A percentile compares a stretch with the other conserved stretches of the same genome.
phyloP scores from a whole-genome alignment of 2,113 vertebrate genomes.

The Psophia crepitans region DNA sequence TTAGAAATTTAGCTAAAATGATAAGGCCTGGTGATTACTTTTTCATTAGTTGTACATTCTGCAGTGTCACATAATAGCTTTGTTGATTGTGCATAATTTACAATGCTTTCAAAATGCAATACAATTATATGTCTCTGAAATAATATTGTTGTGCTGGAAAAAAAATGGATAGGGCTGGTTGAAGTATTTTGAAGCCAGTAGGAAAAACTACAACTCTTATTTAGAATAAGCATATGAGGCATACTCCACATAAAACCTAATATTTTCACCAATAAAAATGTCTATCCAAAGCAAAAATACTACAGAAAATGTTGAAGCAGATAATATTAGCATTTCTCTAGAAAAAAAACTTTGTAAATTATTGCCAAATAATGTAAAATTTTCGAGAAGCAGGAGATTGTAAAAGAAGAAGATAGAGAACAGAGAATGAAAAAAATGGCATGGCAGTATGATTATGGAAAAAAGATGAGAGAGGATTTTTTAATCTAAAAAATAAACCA shows the following conservation, averaged over 20 bases:
- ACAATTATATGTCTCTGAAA: neutral
- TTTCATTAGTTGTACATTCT: slow-evolving; percentile 57
- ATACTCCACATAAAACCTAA: neutral
- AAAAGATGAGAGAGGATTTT: neutral
- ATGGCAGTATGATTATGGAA: neutral
- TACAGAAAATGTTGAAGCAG: neutral
- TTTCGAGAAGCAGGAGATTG: neutral
- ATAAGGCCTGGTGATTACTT: slow-evolving; percentile 50
- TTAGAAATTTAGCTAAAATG: slow-evolving; percentile 64
- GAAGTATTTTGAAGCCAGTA: neutral
- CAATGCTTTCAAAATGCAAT: neutral
- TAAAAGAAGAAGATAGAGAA: neutral
- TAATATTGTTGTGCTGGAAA: neutral
- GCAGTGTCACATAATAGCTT: slow-evolving; percentile 42
- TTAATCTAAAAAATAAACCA: neutral
- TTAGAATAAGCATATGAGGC: neutral
- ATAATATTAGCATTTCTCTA: neutral
- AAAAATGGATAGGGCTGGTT: neutral
- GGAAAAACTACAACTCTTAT: neutral
- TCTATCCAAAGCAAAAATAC: neutral
- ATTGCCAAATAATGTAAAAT: neutral
- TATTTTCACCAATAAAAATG: neutral
- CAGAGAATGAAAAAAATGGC: neutral
- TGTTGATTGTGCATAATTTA: slow-evolving; percentile 56
- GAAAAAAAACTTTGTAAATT: neutral